Percentiles rank a stretch among this genome's conserved stretches.
These are phyloP conservation scores for Telmatherina bonti DNA, from an alignment of 2,797 vertebrate genomes.

Conservation along the genomic window DNA sequence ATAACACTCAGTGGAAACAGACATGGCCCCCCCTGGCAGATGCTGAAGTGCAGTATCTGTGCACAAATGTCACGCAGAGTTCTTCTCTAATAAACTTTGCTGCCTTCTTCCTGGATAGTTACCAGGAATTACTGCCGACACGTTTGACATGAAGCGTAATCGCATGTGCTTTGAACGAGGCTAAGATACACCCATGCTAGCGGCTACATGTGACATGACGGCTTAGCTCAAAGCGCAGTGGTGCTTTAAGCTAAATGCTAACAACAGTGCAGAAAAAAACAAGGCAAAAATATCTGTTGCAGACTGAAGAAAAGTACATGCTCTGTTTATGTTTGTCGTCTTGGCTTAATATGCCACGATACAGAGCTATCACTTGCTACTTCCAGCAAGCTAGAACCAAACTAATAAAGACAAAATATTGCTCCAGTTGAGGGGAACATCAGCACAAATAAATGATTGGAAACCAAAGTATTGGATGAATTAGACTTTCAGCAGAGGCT, in stretches of 20 bases:
- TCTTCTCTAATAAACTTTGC: constrained; percentile 35
- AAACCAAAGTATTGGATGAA: too few relatives aligned
- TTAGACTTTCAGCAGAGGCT: not conserved
- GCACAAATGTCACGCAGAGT: constrained; percentile 21
- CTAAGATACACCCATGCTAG: not conserved
- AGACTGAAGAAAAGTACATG: not conserved
- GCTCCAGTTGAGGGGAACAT: not conserved
- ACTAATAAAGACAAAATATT: not conserved
- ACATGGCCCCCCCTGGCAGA: constrained; percentile 14
- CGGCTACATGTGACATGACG: not conserved
- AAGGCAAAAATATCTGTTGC: not conserved
- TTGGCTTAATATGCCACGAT: not conserved
- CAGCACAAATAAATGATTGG: not conserved
- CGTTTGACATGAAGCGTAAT: constrained; percentile 5
- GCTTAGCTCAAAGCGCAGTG: not conserved
- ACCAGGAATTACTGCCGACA: not conserved
- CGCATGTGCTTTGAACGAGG: constrained; percentile 2
- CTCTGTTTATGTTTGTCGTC: not conserved
- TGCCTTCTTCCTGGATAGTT: not conserved
- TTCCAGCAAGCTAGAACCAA: not conserved
- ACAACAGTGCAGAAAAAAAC: not conserved
- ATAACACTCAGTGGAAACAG: constrained; percentile 21
- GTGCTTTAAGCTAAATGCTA: constrained; percentile 2
- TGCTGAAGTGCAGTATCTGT: constrained; percentile 28
- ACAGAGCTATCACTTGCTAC: not conserved